Percentiles rank a stretch among this genome's conserved stretches.
These are phyloP conservation scores for Tanytarsus gracilentus DNA, from an alignment of 2,888 invertebrate genomes.

Conservation along the genomic window DNA sequence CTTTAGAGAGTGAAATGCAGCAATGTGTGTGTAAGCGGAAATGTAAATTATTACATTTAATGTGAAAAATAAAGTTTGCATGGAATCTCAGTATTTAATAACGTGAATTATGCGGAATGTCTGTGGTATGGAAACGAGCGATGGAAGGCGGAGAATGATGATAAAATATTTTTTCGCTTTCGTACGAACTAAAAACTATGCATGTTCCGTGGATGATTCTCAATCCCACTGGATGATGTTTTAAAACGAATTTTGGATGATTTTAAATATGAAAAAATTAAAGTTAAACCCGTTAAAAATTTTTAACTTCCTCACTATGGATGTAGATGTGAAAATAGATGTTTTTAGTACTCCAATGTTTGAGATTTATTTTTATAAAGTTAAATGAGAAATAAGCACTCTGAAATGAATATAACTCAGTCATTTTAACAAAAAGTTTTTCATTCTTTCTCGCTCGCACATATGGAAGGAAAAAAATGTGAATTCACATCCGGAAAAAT, in stretches of 20 bases:
- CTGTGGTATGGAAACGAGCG: too few species aligned
- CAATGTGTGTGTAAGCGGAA: too few species aligned
- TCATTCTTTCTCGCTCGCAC: background rate
- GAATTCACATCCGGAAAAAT: background rate
- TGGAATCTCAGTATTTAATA: background rate
- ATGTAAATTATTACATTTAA: too few species aligned
- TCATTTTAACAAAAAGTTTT: slow-evolving; percentile 16
- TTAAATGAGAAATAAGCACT: slow-evolving; percentile 29
- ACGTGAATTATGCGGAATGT: background rate
- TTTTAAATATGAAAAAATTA: too few species aligned
- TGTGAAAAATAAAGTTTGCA: too few species aligned
- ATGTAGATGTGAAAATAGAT: background rate
- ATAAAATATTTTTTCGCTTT: slow-evolving; percentile 9
- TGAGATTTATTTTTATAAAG: slow-evolving; percentile 28
- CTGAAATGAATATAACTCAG: slow-evolving; percentile 20
- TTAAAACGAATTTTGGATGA: too few species aligned
- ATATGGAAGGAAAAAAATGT: background rate
- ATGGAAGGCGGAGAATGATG: slow-evolving; percentile 3
- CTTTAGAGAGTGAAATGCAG: too few species aligned
- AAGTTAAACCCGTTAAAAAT: too few species aligned
- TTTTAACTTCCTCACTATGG: too few species aligned
- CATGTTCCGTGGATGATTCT: too few species aligned
- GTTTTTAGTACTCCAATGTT: background rate
- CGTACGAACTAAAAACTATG: background rate
- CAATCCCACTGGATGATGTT: too few species aligned